Evolutionary conservation across 37 sponge, comb jelly and placozoan genomes (phyloP), one percentile per base, ranked within the genome.

Genomic region (Amphimedon queenslandica): DNA sequence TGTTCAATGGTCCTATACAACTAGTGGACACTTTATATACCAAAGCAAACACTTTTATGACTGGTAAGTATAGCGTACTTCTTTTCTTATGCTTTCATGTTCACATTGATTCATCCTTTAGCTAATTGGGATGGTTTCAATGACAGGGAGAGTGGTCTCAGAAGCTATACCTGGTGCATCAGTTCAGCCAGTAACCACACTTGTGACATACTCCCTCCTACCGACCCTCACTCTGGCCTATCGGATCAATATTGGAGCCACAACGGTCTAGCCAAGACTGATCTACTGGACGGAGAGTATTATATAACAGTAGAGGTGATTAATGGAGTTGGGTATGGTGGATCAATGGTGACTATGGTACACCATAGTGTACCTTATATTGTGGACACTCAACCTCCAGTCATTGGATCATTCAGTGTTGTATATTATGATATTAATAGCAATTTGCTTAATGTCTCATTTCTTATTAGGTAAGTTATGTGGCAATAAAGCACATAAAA

Each of bases 1-100:
- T 94, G 24, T 94, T 89, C 75, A 87, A 87, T 83, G 95, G 95
- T 25, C 95, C 80, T n/a, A 61, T 72, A 30, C 79, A 87, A 25
- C 67, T 84, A 27, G 33, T 67, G 11, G 95, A 94, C 67, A 84
- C 73, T 21, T 65, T 79, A 75, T 87, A 80, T 74, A 87, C 90
- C 2, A 80, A 71, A 21, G 58, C 70, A 23, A 86, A 21, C 33
- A 74, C 83, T 42, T 75, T 72, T 29, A 69, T 94, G 27, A 42
- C 88, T 64, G 93, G 93, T 87, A 55, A 32, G 11, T 35, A n/a
- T n/a, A n/a, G n/a, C n/a, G n/a, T 28, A 16, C 30, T 16, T 61
- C 64, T 16, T 16, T 29, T 27, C 27, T 8, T 61, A 6, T n/a
- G 8, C 64, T 16, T 61, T 27, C 64, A 6, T 28, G 18, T 27